These are phyloP conservation scores for Nephrotoma appendiculata DNA, from an alignment of 2,888 invertebrate genomes.

Conservation along the genomic window DNA sequence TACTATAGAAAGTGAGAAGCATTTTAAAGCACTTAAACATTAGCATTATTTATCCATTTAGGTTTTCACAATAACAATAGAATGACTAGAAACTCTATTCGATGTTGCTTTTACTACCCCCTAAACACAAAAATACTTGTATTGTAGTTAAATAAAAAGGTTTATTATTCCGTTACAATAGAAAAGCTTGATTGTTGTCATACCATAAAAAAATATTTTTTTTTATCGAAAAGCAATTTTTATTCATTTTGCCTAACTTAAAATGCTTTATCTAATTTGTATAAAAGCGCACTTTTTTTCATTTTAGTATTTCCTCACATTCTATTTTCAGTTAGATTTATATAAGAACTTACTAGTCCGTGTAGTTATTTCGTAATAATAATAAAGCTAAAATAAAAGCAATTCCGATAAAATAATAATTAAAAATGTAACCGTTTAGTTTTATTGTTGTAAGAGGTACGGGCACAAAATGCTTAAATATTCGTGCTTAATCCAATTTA, in stretches of 20 bases:
- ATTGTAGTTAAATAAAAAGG: neutral
- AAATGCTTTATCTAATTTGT: neutral
- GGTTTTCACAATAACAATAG: neutral
- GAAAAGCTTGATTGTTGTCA: neutral
- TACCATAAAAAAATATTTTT: neutral
- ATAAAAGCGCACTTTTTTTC: neutral
- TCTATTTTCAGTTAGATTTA: neutral
- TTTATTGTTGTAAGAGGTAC: neutral
- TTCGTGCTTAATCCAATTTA: neutral
- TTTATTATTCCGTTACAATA: neutral
- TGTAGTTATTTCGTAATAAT: neutral
- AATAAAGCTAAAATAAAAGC: neutral
- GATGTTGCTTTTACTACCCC: neutral
- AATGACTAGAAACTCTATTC: neutral
- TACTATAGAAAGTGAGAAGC: neutral
- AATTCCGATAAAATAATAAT: neutral
- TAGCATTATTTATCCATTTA: neutral
- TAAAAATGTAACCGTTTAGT: neutral
- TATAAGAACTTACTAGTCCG: neutral
- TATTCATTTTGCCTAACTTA: neutral
- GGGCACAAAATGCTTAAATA: neutral
- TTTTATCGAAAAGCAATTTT: neutral
- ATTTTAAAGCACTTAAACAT: neutral
- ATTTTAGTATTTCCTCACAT: neutral
- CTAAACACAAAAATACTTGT: neutral